These are phyloP conservation scores for Drosophila quinaria DNA, from an alignment of 2,888 invertebrate genomes.

Conservation along the genomic window DNA sequence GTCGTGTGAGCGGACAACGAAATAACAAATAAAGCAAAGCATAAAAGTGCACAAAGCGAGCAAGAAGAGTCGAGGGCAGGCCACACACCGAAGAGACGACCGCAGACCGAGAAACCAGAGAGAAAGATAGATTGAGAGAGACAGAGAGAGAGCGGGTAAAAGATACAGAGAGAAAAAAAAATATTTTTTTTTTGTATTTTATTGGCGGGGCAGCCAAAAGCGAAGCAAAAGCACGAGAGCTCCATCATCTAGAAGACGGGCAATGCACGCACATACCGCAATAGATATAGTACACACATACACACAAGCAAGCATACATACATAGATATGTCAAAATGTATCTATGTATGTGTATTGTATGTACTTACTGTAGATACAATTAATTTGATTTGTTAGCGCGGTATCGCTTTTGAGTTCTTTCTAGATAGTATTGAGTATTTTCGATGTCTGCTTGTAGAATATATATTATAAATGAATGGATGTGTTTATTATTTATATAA, in stretches of 20 bases:
- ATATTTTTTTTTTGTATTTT: constrained; percentile 35
- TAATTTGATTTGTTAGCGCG: constrained; percentile 67
- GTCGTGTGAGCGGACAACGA: constrained; percentile 59
- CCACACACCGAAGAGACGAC: constrained; percentile 45
- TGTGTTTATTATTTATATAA: not conserved
- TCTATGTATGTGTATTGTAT: constrained; percentile 16
- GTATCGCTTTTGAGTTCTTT: constrained; percentile 39
- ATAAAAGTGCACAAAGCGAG: constrained; percentile 76
- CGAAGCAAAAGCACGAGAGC: constrained; percentile 54
- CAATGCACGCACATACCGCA: constrained; percentile 67
- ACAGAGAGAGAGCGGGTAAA: constrained; percentile 10
- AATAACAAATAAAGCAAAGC: constrained; percentile 77
- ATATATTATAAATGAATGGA: not conserved
- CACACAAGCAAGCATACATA: constrained; percentile 2
- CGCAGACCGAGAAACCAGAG: constrained; percentile 46
- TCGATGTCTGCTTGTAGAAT: constrained; percentile 7
- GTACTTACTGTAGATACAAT: constrained; percentile 53
- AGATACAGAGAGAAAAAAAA: constrained; percentile 61
- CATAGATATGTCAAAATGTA: not conserved
- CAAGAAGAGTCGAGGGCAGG: constrained; percentile 51
- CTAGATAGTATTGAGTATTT: constrained; percentile 16
- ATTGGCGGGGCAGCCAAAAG: constrained; percentile 65
- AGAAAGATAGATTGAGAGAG: constrained; percentile 29
- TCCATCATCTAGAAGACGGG: constrained; percentile 70
- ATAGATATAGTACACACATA: constrained; percentile 42